phyloP scores from a whole-genome alignment of 2,797 vertebrate species.

The Cheirogaleus major region DNA sequence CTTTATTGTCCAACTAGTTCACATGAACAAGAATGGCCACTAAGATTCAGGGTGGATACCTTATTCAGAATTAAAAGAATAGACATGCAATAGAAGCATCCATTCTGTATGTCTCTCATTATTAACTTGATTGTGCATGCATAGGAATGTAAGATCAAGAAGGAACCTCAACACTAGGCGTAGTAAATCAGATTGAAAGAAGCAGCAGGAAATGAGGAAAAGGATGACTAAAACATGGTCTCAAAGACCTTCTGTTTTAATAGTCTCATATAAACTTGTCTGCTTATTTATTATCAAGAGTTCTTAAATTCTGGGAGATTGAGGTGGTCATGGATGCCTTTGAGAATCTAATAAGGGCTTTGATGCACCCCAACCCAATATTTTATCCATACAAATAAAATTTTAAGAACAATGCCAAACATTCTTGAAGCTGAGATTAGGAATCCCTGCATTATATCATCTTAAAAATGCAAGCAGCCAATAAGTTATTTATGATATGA shows the following conservation, averaged over 20 bases:
- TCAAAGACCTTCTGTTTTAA: not conserved
- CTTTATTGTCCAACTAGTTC: not conserved
- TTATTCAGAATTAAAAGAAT: conserved; percentile 7
- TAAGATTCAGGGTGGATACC: not conserved
- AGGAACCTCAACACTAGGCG: not conserved
- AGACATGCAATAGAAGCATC: not conserved
- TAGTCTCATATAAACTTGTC: not conserved
- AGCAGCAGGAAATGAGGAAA: not conserved
- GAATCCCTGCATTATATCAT: not conserved
- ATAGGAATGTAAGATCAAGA: not conserved
- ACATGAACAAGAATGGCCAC: not conserved
- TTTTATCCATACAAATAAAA: not conserved
- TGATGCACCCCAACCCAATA: not conserved
- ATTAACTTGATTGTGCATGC: not conserved
- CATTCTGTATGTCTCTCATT: not conserved
- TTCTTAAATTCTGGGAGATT: not conserved
- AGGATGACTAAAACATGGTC: not conserved
- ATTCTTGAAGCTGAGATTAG: not conserved
- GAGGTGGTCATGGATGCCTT: not conserved
- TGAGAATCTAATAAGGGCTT: not conserved
- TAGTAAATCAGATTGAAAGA: not conserved
- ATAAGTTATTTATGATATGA: not conserved
- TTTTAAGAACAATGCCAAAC: not conserved
- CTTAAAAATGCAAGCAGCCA: not conserved
- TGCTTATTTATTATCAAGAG: not conserved